Evolutionary conservation across 2,113 vertebrate species (phyloP), one percentile per base, ranked within the genome.

Genomic region (Rhabdornis inornatus): DNA sequence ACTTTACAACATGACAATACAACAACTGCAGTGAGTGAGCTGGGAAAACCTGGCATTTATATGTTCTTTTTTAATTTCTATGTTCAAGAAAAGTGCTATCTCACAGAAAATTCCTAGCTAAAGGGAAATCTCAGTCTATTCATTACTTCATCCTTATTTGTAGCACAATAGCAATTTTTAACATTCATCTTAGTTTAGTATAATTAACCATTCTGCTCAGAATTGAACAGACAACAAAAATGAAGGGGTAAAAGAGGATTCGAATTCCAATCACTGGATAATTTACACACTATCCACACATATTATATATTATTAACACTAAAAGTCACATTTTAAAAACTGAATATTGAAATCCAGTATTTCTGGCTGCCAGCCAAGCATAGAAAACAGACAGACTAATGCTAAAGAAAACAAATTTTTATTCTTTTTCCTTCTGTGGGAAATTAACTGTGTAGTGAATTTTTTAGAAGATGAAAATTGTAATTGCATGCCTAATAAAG

Each of bases 401-500:
- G 64, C 56, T 86, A 90, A 92, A 92, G 86, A 90, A 90, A 93
- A 94, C 49, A 91, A 72, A 40, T 69, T 95, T 88, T 93, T 95
- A 87, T 95, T 95, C 55, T 63, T 94, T 96, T 94, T 88, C 56
- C 74, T 96, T 95, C 87, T 68, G 33, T 57, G 55, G 82, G 55
- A 95, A 92, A 90, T 71, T 65, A 95, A 80, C 40, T 71, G 57
- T 53, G 45, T 33, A 89, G 81, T 47, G 78, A 95, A 79, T 94
- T 93, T 92, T 94, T 93, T 90, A 95, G 60, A 92, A 87, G 87
- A 79, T n/a, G 39, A 96, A 97, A 91, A 94, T 75, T 91, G 83
- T 95, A 96, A 94, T 74, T 91, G 87, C 25, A 37, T 70, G 71
- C 88, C 93, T 91, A 96, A 95, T 92, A 96, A 97, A 94, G 85